Conservation (phyloP, 2,888 invertebrate species). For the Eurois occulta region DNA sequence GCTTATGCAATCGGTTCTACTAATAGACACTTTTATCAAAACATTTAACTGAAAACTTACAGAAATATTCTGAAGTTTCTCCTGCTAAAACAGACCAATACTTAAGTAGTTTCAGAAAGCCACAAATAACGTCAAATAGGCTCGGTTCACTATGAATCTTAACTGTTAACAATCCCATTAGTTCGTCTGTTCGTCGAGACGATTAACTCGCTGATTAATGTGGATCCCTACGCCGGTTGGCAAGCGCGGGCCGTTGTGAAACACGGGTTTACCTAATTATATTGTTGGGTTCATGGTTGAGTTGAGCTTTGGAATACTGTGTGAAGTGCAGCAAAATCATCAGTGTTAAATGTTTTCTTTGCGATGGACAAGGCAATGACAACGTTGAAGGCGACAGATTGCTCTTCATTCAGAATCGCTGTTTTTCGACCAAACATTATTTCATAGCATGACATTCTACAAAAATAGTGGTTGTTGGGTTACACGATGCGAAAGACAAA, state of each 20-base stretch:
- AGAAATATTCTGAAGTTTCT: background rate
- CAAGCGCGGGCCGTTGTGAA: conserved; percentile 56
- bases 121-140: conserved; percentile 21
- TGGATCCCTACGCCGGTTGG: conserved; percentile 57
- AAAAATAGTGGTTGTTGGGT: background rate
- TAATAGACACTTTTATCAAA: background rate
- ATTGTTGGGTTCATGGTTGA: conserved; percentile 58
- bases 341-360: background rate
- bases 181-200: conserved; percentile 53
- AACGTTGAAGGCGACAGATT: background rate
- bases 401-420: background rate
- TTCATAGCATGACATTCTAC: background rate
- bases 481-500: background rate
- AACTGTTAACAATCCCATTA: conserved; percentile 62
- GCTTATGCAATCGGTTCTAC: background rate
- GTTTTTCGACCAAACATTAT: background rate
- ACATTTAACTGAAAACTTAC: background rate
- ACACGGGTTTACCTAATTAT: conserved; percentile 61
- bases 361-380: background rate
- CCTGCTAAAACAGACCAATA: background rate
- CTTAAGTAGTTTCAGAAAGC: conserved; percentile 14
- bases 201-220: conserved; percentile 62
- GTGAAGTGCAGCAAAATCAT: background rate
- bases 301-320: conserved; percentile 16
- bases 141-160: conserved; percentile 38